A percentile compares a stretch with the other conserved stretches of the same genome.
These are phyloP conservation scores for Xyrichtys novacula DNA, from an alignment of 2,797 vertebrate genomes.

Conservation along the genomic window DNA sequence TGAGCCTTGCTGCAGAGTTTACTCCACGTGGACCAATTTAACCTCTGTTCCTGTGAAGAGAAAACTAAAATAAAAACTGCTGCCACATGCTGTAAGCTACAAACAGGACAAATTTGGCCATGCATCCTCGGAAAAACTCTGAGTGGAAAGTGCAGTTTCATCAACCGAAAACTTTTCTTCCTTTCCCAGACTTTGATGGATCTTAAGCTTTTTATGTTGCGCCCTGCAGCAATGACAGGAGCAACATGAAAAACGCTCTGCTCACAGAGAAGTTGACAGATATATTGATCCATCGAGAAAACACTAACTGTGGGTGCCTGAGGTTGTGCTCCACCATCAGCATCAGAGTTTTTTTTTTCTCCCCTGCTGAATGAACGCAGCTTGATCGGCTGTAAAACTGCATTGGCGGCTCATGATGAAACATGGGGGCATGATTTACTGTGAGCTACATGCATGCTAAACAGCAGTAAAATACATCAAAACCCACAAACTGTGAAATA, in stretches of 20 bases:
- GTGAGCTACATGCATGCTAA: conserved; percentile 17
- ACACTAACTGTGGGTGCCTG: conserved; percentile 46
- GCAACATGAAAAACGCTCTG: conserved; percentile 55
- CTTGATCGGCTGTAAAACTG: conserved; percentile 37
- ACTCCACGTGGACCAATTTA: conserved; percentile 51
- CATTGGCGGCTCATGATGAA: conserved; percentile 34
- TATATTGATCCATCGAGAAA: conserved; percentile 71
- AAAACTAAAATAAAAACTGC: conserved; percentile 24
- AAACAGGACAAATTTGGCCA: conserved; percentile 60
- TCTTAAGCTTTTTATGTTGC: conserved; percentile 28
- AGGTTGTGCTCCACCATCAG: conserved; percentile 45
- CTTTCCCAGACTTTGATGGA: conserved; percentile 32
- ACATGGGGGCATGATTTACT: conserved; percentile 8
- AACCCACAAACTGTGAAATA: conserved; percentile 14
- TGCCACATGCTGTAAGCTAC: conserved; percentile 78
- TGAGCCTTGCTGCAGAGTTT: conserved; percentile 66
- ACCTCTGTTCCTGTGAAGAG: conserved; percentile 48
- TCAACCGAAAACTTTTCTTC: conserved; percentile 1
- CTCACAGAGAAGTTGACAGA: conserved; percentile 63
- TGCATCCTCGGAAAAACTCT: conserved; percentile 41
- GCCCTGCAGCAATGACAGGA: conserved; percentile 37
- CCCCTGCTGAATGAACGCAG: conserved; percentile 22
- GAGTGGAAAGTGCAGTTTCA: background rate
- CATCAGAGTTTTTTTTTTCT: conserved; percentile 16
- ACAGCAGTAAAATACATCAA: conserved; percentile 19